These are phyloP conservation scores for Smutsia gigantea DNA, from an alignment of 2,797 vertebrate genomes.

Conservation along the genomic window DNA sequence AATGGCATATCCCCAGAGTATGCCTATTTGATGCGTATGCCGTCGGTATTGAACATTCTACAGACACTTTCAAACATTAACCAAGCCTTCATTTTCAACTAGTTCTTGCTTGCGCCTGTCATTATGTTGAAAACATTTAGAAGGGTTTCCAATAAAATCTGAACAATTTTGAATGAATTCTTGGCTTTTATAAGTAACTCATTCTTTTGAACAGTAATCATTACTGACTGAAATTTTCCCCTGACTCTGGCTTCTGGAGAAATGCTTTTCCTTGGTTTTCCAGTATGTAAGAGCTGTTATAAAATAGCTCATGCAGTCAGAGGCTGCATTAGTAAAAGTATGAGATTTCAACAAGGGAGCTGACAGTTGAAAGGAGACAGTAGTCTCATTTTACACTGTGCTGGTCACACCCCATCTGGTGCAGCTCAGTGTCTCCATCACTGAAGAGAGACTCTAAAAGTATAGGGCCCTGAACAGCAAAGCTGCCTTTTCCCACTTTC, in stretches of 20 bases:
- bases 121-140: conserved; percentile 22
- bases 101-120: conserved; percentile 25
- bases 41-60: not conserved
- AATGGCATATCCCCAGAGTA: not conserved
- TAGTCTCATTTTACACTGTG: not conserved
- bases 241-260: not conserved
- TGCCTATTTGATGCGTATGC: not conserved
- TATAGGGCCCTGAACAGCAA: not conserved
- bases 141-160: conserved; percentile 17
- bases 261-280: conserved; percentile 45
- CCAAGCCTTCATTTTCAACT: conserved; percentile 12
- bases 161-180: conserved; percentile 47
- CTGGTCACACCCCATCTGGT: not conserved
- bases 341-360: not conserved
- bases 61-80: conserved; percentile 8
- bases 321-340: not conserved
- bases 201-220: conserved; percentile 54
- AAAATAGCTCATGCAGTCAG: not conserved
- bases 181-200: conserved; percentile 23
- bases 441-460: not conserved
- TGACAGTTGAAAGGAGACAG: not conserved
- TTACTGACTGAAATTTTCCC: conserved; percentile 23
- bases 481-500: not conserved
- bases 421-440: not conserved
- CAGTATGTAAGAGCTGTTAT: not conserved